Conservation (phyloP, 1,140 invertebrate species). For the Theocolax elegans region DNA sequence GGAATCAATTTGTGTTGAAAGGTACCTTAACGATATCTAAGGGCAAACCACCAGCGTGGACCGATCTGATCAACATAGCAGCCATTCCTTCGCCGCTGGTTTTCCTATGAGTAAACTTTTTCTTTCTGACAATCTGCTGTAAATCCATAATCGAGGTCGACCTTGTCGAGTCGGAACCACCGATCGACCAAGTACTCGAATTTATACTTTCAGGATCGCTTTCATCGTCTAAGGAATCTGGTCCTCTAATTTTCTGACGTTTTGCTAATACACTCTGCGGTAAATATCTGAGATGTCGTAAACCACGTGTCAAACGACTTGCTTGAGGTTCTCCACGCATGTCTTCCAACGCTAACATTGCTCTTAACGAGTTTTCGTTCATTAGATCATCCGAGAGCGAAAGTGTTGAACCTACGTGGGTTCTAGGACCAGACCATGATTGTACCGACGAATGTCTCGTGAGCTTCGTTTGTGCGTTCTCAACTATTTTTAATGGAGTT, state of each 20-base stretch:
- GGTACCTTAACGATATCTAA: conserved; percentile 69
- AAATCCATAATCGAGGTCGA: conserved; percentile 47
- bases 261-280: conserved; percentile 69
- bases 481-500: conserved; percentile 43
- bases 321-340: conserved; percentile 65
- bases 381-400: conserved; percentile 55
- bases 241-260: conserved; percentile 64
- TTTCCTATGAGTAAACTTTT: conserved; percentile 69
- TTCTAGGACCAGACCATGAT: conserved; percentile 25
- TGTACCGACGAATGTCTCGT: conserved; percentile 44
- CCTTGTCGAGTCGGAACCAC: conserved; percentile 47
- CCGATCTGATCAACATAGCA: conserved; percentile 73
- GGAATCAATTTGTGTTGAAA: too few relatives aligned
- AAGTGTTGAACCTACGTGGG: conserved; percentile 44
- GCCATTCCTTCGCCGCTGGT: conserved; percentile 71
- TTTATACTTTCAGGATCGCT: conserved; percentile 51
- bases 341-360: conserved; percentile 70
- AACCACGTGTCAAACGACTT: conserved; percentile 66
- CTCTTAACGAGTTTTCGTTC: conserved; percentile 60
- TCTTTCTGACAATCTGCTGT: conserved; percentile 51
- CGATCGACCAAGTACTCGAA: conserved; percentile 53
- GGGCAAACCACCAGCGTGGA: conserved; percentile 68
- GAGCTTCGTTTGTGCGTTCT: conserved; percentile 34
- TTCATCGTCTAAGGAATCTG: conserved; percentile 60
- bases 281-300: conserved; percentile 69